Evolutionary conservation across 2,797 vertebrate genomes (phyloP), one percentile per base, ranked within the genome.

Genomic region (Epinephelus awoara): DNA sequence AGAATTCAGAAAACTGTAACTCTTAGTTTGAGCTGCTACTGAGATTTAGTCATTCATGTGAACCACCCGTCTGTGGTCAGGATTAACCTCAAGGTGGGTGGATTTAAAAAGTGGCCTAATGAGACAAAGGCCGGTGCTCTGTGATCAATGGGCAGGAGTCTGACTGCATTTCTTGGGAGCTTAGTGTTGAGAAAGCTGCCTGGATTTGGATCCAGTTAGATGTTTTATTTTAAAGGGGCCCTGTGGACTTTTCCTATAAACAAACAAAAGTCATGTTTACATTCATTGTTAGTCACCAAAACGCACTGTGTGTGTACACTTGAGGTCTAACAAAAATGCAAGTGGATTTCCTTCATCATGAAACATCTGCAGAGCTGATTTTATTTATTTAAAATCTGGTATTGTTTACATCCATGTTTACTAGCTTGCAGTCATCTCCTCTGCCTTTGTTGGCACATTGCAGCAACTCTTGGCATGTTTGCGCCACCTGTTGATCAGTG

Each of bases 51-150:
- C 87, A 89, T 92, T 95, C 90, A 88, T 90, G 84, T 62, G 68
- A 91, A 80, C 58, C 80, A 79, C 78, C 92, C 70, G 72, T 54
- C 88, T 86, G 89, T 92, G 84, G 82, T 79, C 23, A 23, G 89
- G 91, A 91, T 94, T 93, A 94, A 94, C 90, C 91, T 81, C 7
- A 71, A 86, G 83, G 83, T 91, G 90, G 83, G 71, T 63, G 56
- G 92, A 85, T 92, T 94, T 92, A 91, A 94, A 88, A 88, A 89
- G 27, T 23, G 78, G 78, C 42, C 84, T 79, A 83, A 89, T 80
- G 87, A 88, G 75, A 89, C 79, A 69, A 83, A 83, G 57, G 54
- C 63, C 55, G 1, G 2, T 25, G 21, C 65, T 63, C 89, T 71
- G 68, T 82, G 86, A 92, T 92, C 91, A 88, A 10, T 77, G 68